phyloP scores from a whole-genome alignment of 2,113 vertebrate genomes.

The Egretta garzetta region DNA sequence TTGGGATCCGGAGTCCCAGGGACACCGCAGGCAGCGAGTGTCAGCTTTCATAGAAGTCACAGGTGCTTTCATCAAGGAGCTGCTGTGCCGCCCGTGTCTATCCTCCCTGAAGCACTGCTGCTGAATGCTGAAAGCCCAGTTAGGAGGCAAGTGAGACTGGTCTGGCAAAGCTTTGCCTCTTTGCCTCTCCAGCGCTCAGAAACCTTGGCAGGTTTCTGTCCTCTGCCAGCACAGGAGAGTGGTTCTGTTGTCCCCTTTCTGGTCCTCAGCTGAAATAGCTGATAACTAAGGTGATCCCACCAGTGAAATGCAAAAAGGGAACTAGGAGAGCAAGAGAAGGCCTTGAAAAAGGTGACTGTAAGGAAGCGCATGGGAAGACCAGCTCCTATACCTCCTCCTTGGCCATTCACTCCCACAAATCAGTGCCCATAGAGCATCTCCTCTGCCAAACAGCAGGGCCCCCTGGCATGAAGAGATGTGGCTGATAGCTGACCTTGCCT shows the following conservation, averaged over 20 bases:
- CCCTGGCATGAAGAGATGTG: neutral
- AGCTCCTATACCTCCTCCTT: neutral
- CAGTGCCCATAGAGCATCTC: neutral
- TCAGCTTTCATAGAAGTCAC: neutral
- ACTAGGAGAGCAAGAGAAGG: neutral
- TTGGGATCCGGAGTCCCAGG: neutral
- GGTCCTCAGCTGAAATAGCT: neutral
- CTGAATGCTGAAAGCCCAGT: neutral
- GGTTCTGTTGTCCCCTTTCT: neutral
- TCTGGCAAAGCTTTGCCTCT: neutral
- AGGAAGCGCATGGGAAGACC: neutral
- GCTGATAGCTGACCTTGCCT: neutral
- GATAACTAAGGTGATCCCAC: neutral
- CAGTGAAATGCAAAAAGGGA: neutral
- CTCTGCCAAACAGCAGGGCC: neutral
- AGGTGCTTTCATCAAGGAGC: constrained; percentile 20
- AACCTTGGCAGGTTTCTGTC: neutral
- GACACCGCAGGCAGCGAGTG: neutral
- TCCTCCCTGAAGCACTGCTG: neutral
- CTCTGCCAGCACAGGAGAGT: neutral
- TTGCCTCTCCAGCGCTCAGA: neutral
- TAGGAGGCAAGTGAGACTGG: neutral
- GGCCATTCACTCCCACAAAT: neutral
- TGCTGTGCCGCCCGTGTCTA: neutral
- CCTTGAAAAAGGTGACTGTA: neutral